These are phyloP conservation scores for Scomberomorus guttatus DNA, from an alignment of 2,797 vertebrate genomes.

Conservation along the genomic window DNA sequence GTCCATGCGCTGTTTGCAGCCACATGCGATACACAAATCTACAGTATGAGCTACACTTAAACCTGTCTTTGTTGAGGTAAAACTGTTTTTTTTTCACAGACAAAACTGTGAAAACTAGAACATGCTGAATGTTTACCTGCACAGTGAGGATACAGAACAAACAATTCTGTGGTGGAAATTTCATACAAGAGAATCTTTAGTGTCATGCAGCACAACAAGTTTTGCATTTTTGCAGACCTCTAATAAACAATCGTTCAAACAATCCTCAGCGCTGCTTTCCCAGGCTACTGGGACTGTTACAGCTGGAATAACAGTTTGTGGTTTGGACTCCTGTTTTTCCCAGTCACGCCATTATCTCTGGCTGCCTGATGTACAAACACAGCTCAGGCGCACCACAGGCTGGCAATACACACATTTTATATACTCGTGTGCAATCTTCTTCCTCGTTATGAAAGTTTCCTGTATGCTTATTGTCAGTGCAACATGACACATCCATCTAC, in stretches of 20 bases:
- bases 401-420: slow-evolving; percentile 41
- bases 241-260: slow-evolving; percentile 70
- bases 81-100: too few species aligned
- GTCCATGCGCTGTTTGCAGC: slow-evolving; percentile 35
- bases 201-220: slow-evolving; percentile 48
- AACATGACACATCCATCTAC: neutral
- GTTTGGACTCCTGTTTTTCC: slow-evolving; percentile 79
- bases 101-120: neutral
- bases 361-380: slow-evolving; percentile 54
- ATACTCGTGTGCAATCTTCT: neutral
- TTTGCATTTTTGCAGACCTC: slow-evolving; percentile 67
- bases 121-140: neutral
- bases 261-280: slow-evolving; percentile 77
- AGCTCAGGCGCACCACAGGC: slow-evolving; percentile 34
- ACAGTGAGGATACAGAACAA: neutral
- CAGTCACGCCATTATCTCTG: slow-evolving; percentile 70
- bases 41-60: slow-evolving; percentile 3
- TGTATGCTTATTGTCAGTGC: neutral
- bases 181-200: slow-evolving; percentile 17
- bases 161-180: slow-evolving; percentile 24
- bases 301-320: slow-evolving; percentile 88
- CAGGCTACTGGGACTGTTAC: slow-evolving; percentile 80
- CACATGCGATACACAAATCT: slow-evolving; percentile 8
- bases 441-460: neutral
- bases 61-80: neutral